phyloP scores from a whole-genome alignment of 1,140 invertebrate genomes.

The Ostrea denselamellosa region DNA sequence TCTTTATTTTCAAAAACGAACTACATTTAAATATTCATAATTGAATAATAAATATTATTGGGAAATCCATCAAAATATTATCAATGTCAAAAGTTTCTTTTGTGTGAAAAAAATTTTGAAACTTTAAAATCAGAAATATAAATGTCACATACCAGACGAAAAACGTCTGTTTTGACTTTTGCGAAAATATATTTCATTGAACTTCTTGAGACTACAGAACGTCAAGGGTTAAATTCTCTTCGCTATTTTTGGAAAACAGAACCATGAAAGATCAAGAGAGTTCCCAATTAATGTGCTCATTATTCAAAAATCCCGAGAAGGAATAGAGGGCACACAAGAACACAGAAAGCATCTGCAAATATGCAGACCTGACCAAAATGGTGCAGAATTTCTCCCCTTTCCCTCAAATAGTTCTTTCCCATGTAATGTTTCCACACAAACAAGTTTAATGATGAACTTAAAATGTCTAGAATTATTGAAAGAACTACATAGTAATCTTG shows the following conservation, averaged over 20 bases:
- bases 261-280: conserved; percentile 35
- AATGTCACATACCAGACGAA: conserved; percentile 12
- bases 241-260: conserved; percentile 19
- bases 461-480: too few species aligned
- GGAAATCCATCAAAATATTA: neutral
- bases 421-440: too few species aligned
- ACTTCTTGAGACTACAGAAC: conserved; percentile 26
- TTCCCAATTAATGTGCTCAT: conserved; percentile 16
- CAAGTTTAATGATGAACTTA: too few species aligned
- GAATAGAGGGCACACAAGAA: neutral
- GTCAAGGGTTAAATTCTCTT: conserved; percentile 4
- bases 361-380: too few species aligned
- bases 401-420: too few species aligned
- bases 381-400: too few species aligned
- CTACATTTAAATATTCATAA: conserved; percentile 3
- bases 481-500: neutral
- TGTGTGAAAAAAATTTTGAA: neutral
- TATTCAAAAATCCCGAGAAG: neutral
- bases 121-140: neutral
- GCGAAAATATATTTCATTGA: conserved; percentile 38
- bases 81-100: conserved; percentile 23
- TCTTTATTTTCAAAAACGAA: neutral
- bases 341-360: too few species aligned
- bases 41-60: neutral
- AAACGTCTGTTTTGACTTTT: conserved; percentile 1